These are phyloP conservation scores for Myotis daubentonii DNA, from an alignment of 2,797 vertebrate species.

Conservation along the genomic window DNA sequence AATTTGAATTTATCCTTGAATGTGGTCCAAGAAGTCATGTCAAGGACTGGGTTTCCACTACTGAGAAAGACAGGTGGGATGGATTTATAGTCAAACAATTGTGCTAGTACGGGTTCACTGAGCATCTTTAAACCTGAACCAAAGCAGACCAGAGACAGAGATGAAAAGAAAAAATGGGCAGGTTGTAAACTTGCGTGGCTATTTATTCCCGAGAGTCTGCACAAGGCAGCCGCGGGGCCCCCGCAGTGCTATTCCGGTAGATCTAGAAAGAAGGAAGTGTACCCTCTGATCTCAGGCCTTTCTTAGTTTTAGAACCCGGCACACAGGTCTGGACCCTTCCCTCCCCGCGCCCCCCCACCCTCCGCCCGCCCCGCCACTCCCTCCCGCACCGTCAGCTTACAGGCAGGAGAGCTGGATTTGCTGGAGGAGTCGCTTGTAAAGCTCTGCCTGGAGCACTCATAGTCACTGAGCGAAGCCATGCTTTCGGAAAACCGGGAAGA, in stretches of 20 bases:
- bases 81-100: not conserved
- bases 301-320: not conserved
- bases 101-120: too few species aligned
- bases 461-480: slow-evolving; percentile 90
- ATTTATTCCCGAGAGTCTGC: not conserved
- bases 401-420: slow-evolving; percentile 93
- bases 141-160: not conserved
- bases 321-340: not conserved
- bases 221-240: not conserved
- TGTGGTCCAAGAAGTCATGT: not conserved
- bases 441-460: slow-evolving; percentile 91
- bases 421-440: slow-evolving; percentile 94
- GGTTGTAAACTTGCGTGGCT: not conserved
- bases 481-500: slow-evolving; percentile 91
- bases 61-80: not conserved
- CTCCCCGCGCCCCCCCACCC: too few species aligned
- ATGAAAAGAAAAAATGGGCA: not conserved
- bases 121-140: not conserved
- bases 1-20: slow-evolving; percentile 1
- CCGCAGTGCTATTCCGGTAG: too few species aligned
- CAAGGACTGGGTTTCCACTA: not conserved
- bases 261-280: not conserved
- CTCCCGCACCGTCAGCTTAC: slow-evolving; percentile 84
- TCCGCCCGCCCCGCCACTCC: not conserved
- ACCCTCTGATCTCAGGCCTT: not conserved